Percentiles rank a stretch among this genome's conserved stretches.
Conservation (phyloP, 64 coral and sea anemone species). For the Porites australiensis region DNA sequence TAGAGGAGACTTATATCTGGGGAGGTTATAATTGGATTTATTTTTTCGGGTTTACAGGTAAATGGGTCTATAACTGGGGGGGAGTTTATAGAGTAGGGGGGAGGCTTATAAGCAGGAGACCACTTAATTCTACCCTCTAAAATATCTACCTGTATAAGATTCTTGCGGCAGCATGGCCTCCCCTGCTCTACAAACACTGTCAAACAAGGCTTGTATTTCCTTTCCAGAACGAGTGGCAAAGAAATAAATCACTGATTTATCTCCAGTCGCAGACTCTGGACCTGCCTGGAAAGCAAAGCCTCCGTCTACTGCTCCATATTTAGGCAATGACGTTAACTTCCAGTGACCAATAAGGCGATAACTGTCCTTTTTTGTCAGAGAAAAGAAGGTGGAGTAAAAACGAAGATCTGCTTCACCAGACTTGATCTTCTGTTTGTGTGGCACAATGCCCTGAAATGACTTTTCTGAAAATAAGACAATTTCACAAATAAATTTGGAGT, state of each 20-base stretch:
- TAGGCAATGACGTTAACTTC: slow-evolving; percentile 85
- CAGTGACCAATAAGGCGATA: slow-evolving; percentile 78
- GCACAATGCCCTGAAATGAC: slow-evolving; percentile 84
- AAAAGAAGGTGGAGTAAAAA: slow-evolving; percentile 84
- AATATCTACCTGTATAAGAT: slow-evolving; percentile 27
- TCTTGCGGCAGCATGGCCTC: slow-evolving; percentile 7
- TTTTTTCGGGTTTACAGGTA: too few species aligned
- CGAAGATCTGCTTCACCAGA: slow-evolving; percentile 87
- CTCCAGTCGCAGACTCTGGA: slow-evolving; percentile 38
- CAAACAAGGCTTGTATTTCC: slow-evolving; percentile 87
- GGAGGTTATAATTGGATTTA: too few species aligned
- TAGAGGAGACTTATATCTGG: too few species aligned
- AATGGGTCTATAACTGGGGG: too few species aligned
- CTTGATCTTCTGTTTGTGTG: slow-evolving; percentile 93
- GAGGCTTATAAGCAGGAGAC: background rate
- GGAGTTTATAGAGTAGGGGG: too few species aligned
- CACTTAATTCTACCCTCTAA: background rate
- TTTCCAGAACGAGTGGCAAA: slow-evolving; percentile 77
- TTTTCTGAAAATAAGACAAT: slow-evolving; percentile 54
- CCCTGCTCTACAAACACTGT: slow-evolving; percentile 75
- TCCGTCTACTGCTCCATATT: slow-evolving; percentile 82
- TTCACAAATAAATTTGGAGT: background rate
- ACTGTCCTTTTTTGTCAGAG: slow-evolving; percentile 84
- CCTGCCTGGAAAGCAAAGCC: slow-evolving; percentile 90
- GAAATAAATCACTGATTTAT: slow-evolving; percentile 65